These are phyloP conservation scores for Mustelus asterias DNA, from an alignment of 2,113 vertebrate genomes.

Conservation along the genomic window DNA sequence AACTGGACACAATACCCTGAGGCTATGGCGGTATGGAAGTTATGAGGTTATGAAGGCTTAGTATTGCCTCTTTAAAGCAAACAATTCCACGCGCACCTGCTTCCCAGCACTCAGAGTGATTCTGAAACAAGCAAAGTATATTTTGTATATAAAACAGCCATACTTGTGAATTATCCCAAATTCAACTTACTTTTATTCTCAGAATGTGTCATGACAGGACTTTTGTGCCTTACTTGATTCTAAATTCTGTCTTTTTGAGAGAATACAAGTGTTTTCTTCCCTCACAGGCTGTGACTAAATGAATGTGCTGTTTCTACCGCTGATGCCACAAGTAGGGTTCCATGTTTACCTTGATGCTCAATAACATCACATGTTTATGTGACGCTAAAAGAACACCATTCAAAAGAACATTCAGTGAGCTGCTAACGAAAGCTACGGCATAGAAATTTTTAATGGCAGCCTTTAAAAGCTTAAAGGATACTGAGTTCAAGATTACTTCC, in stretches of 20 bases:
- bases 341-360: neutral
- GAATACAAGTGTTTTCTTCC: neutral
- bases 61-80: no score
- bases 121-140: no score
- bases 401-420: neutral
- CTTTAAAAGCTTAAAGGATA: neutral
- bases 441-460: neutral
- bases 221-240: neutral
- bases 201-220: neutral
- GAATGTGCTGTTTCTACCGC: neutral
- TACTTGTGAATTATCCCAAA: neutral
- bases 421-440: neutral
- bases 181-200: neutral
- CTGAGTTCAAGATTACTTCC: neutral
- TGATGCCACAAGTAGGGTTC: neutral
- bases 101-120: no score
- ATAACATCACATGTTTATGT: no score
- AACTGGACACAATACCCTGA: no score
- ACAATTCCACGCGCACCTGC: no score
- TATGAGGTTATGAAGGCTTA: no score
- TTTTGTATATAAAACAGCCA: neutral
- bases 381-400: neutral
- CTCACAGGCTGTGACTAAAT: neutral
- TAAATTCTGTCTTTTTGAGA: neutral
- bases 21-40: no score